Conservation (phyloP, 2,888 invertebrate species). For the Drosophila neotestacea region DNA sequence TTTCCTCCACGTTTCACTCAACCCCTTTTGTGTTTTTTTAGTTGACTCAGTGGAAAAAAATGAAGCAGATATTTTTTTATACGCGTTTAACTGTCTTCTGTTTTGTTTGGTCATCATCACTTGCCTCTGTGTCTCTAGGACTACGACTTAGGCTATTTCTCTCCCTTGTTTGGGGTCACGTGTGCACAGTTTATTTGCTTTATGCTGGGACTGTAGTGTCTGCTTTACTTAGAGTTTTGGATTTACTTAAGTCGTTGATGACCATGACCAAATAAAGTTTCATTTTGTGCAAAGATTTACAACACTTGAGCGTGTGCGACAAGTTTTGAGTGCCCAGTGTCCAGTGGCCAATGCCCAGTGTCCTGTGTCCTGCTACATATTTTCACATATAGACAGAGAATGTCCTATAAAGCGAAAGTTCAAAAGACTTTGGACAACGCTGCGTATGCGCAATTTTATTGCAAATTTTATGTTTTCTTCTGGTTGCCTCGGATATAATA, state of each 20-base stretch:
- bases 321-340: conserved; percentile 63
- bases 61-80: conserved; percentile 39
- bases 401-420: conserved; percentile 38
- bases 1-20: conserved; percentile 2
- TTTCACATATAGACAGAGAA: conserved; percentile 3
- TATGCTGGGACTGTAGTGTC: conserved; percentile 66
- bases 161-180: conserved; percentile 66
- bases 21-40: conserved; percentile 21
- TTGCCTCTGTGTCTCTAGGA: conserved; percentile 22
- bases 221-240: conserved; percentile 78
- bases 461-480: conserved; percentile 38
- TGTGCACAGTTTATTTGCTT: conserved; percentile 76
- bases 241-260: conserved; percentile 80
- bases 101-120: conserved; percentile 51
- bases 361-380: not conserved
- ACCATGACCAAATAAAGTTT: conserved; percentile 81
- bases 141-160: conserved; percentile 12
- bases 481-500: conserved; percentile 55
- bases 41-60: conserved; percentile 8
- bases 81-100: conserved; percentile 22
- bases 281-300: conserved; percentile 78
- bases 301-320: conserved; percentile 77
- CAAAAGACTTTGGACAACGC: conserved; percentile 41
- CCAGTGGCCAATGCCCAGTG: conserved; percentile 5
- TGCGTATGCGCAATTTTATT: conserved; percentile 74